Conservation (phyloP, 2,888 invertebrate genomes). For the Cremastobaeus sp. region DNA sequence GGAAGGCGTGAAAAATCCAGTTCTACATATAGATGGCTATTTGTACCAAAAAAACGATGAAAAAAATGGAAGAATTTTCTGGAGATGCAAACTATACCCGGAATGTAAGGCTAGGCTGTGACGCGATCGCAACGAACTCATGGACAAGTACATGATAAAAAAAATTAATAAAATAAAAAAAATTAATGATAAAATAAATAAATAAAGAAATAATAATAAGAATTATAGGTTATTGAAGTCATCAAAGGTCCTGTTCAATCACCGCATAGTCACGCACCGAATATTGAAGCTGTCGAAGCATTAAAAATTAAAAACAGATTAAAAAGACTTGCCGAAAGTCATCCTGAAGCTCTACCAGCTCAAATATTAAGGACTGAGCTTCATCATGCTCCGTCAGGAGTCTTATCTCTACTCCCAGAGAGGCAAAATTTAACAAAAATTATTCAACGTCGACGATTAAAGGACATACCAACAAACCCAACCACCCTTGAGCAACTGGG, state of each 20-base stretch:
- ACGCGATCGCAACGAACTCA: slow-evolving; percentile 8
- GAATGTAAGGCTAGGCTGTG: slow-evolving; percentile 15
- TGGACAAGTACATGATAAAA: slow-evolving; percentile 7
- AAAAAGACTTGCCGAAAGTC: not conserved
- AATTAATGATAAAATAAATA: not conserved
- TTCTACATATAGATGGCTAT: no score
- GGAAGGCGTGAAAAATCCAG: no score
- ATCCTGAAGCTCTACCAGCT: slow-evolving; percentile 21
- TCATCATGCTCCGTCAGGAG: slow-evolving; percentile 13
- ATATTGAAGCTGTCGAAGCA: not conserved
- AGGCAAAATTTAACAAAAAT: slow-evolving; percentile 24
- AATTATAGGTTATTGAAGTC: slow-evolving; percentile 1
- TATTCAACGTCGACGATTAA: slow-evolving; percentile 23
- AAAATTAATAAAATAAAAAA: not conserved
- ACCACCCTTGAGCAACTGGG: slow-evolving; percentile 2
- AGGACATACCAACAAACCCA: slow-evolving; percentile 17
- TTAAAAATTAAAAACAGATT: not conserved
- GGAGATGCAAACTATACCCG: slow-evolving; percentile 10
- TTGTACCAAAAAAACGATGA: not conserved
- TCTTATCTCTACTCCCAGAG: slow-evolving; percentile 15
- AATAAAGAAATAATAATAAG: no score
- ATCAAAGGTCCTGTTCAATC: slow-evolving; percentile 4
- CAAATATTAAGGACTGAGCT: slow-evolving; percentile 25
- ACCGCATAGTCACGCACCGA: not conserved
- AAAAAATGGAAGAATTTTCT: no score